Evolutionary conservation across 1,140 invertebrate genomes (phyloP), one percentile per base, ranked within the genome.

Genomic region (Cydia splendana): DNA sequence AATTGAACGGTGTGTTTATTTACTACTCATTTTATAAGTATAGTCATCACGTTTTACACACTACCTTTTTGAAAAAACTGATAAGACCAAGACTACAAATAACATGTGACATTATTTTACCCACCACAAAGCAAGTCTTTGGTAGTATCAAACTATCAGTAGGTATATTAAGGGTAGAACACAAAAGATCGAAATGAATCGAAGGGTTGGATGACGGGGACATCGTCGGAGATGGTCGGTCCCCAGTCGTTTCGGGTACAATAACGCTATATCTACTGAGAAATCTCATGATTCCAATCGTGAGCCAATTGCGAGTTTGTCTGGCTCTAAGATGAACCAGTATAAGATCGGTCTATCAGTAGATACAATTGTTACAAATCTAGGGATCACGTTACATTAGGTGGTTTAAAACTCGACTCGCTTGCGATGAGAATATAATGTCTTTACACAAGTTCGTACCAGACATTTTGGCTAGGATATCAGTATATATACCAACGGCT

Each of bases 101-200:
- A 48, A 13, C 15, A 53, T n/a, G 0, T 1, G 4, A 48, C 53
- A 24, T n/a, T 62, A 24, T 62, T 62, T 10, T 24, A 24, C 20
- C 57, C 15, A 10, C 7, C 67, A 42, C 38, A 71, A 71, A 38
- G 30, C 2, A 42, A 71, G 15, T 34, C 34, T 69, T 69, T 34
- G n/a, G 30, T 15, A 34, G 67, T 38, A 42, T 71, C 67, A 18
- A 7, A 34, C 34, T 38, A 42, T 71, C 67, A 18, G 18, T 71
- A 24, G 20, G 65, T 34, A 10, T 30, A 71, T 45, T 71, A 71
- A 20, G 38, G 67, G 34, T 71, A 45, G 67, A 42, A 15, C 67
- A 71, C 67, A 71, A 71, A 71, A 71, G 67, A 71, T 45, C 30
- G 30, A 71, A 71, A 71, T 71, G 67, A 69, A 69, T 65, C 65